Evolutionary conservation across 2,888 invertebrate species (phyloP).

Genomic region (Aleiodes testaceus): DNA sequence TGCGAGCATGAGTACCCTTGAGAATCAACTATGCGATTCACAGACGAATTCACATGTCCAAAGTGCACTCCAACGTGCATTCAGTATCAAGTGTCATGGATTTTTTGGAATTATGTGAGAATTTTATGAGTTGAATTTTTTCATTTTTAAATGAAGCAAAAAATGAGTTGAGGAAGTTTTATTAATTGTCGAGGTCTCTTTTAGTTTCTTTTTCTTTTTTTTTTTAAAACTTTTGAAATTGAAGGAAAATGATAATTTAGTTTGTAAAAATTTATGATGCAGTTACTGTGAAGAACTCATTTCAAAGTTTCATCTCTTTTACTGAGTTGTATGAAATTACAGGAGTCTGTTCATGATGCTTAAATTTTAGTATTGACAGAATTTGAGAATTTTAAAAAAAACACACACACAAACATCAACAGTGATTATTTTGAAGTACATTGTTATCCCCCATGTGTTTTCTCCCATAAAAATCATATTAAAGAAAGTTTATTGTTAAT

Average conservation of each 20-base stretch:
- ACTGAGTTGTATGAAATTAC: too few species aligned
- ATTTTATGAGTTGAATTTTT: conserved; percentile 17
- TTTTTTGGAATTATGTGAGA: conserved; percentile 25
- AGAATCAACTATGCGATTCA: conserved; percentile 34
- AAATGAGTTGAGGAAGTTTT: background rate
- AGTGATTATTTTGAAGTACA: background rate
- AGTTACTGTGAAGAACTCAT: too few species aligned
- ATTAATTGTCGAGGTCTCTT: conserved; percentile 21
- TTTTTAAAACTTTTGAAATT: too few species aligned
- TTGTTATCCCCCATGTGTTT: conserved; percentile 15
- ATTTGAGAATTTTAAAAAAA: too few species aligned
- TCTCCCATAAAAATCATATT: conserved; percentile 45
- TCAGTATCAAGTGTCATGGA: conserved; percentile 21
- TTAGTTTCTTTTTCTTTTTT: background rate
- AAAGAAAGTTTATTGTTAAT: conserved; percentile 46
- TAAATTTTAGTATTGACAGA: too few species aligned
- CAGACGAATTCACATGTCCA: conserved; percentile 29
- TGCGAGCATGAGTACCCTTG: conserved; percentile 35
- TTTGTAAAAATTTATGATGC: too few species aligned
- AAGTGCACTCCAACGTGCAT: conserved; percentile 28
- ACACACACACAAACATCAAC: too few species aligned
- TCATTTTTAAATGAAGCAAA: conserved; percentile 12
- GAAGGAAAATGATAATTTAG: too few species aligned
- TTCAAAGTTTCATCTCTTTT: too few species aligned
- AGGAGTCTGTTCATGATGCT: too few species aligned